A percentile compares a stretch with the other conserved stretches of the same genome.
Conservation (phyloP, 2,888 invertebrate species). For the Ormyrus rosae region DNA sequence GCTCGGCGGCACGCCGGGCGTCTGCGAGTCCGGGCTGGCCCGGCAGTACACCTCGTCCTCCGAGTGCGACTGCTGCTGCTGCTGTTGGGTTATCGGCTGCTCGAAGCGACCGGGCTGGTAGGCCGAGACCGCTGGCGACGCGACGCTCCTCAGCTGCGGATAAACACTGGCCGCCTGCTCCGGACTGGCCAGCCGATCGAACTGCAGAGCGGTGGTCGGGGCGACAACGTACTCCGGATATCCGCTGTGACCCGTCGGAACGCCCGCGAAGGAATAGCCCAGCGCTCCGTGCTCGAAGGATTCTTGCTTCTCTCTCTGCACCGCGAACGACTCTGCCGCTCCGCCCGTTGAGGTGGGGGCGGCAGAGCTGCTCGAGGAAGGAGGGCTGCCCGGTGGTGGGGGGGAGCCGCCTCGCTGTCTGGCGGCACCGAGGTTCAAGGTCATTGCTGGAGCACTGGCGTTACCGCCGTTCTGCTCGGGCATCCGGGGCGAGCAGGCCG, state of each 20-base stretch:
- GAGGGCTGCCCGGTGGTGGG: conserved; percentile 55
- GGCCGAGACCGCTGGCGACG: neutral
- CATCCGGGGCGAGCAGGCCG: conserved; percentile 47
- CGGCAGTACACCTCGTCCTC: no score
- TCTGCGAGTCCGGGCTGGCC: conserved; percentile 68
- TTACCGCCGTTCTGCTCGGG: conserved; percentile 54
- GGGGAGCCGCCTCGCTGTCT: conserved; percentile 76
- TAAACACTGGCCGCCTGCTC: no score
- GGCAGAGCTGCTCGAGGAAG: conserved; percentile 63
- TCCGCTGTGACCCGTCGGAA: conserved; percentile 58
- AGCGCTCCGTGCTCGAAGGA: neutral
- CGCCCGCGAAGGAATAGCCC: neutral
- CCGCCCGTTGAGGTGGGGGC: conserved; percentile 61
- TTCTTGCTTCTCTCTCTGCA: neutral
- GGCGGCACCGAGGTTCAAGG: conserved; percentile 77
- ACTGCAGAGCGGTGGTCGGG: neutral
- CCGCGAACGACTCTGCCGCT: conserved; percentile 39
- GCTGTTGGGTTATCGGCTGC: conserved; percentile 3
- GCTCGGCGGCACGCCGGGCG: no score
- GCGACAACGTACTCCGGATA: conserved; percentile 44
- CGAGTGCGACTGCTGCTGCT: neutral
- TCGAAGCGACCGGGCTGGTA: neutral
- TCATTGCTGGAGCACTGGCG: conserved; percentile 64
- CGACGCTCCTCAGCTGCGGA: no score
- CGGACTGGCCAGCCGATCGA: neutral